These are phyloP conservation scores for Cercopithecus mona DNA, from an alignment of 2,113 vertebrate species.

Conservation along the genomic window DNA sequence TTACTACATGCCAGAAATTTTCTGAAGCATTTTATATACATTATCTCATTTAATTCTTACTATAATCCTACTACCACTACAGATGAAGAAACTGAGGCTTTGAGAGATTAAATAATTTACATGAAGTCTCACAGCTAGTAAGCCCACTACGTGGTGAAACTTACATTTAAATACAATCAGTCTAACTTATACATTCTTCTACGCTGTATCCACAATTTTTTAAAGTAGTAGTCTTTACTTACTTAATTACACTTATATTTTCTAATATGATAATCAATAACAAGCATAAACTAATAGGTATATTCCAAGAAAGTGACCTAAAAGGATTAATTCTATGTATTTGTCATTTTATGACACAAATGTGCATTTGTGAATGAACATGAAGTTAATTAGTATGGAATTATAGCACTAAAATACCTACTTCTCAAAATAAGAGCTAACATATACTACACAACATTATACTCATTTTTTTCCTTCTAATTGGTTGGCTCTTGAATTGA, in stretches of 20 bases:
- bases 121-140: neutral
- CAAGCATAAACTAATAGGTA: neutral
- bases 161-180: neutral
- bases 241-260: neutral
- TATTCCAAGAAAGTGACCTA: neutral
- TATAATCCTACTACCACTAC: neutral
- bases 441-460: neutral
- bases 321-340: constrained; percentile 33
- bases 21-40: neutral
- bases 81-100: neutral
- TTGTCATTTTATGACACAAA: constrained; percentile 46
- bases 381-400: neutral
- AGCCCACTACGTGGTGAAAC: neutral
- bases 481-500: neutral
- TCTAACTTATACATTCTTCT: neutral
- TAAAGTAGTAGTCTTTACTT: neutral
- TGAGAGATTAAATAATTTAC: neutral
- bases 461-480: neutral
- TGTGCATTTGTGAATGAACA: constrained; percentile 49
- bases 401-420: constrained; percentile 46
- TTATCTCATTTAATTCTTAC: neutral
- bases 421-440: constrained; percentile 49
- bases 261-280: neutral
- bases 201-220: neutral
- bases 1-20: neutral